A percentile compares a stretch with the other conserved stretches of the same genome.
These are phyloP conservation scores for Riparia riparia DNA, from an alignment of 2,113 vertebrate species.

Conservation along the genomic window DNA sequence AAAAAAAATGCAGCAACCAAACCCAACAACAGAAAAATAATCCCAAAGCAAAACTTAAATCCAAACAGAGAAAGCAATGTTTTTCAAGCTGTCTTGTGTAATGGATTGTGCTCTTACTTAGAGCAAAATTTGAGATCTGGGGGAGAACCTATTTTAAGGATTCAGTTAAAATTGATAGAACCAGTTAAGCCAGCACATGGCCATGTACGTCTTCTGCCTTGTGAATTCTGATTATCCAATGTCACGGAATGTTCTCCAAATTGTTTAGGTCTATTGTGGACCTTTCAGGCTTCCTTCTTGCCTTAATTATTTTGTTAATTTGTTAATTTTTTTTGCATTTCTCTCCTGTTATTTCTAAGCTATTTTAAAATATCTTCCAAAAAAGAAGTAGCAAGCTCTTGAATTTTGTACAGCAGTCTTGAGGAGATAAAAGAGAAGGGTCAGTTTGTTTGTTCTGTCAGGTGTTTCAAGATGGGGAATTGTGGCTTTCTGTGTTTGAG, in stretches of 20 bases:
- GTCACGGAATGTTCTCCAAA: background rate
- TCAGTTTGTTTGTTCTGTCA: background rate
- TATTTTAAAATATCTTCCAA: background rate
- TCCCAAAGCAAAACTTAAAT: background rate
- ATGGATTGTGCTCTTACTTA: background rate
- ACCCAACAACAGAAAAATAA: background rate
- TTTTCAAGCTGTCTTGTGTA: background rate
- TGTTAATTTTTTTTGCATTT: background rate
- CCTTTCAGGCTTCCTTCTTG: background rate
- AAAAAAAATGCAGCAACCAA: background rate
- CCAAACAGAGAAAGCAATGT: background rate
- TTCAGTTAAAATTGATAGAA: background rate
- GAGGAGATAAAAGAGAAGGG: background rate
- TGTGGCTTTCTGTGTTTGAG: background rate
- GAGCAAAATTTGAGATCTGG: background rate
- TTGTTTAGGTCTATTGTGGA: background rate
- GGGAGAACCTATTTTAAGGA: background rate
- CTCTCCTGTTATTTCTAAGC: background rate
- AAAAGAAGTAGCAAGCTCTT: background rate
- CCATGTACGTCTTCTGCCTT: background rate
- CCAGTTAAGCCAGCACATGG: slow-evolving; percentile 17
- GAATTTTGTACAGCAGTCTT: background rate
- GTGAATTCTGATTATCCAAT: slow-evolving; percentile 15
- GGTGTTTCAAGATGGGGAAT: background rate
- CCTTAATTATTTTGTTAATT: background rate